Base-by-base conservation (phyloP, 2,113 vertebrate genomes). In the Leptobrachium ailaonicum region DNA sequence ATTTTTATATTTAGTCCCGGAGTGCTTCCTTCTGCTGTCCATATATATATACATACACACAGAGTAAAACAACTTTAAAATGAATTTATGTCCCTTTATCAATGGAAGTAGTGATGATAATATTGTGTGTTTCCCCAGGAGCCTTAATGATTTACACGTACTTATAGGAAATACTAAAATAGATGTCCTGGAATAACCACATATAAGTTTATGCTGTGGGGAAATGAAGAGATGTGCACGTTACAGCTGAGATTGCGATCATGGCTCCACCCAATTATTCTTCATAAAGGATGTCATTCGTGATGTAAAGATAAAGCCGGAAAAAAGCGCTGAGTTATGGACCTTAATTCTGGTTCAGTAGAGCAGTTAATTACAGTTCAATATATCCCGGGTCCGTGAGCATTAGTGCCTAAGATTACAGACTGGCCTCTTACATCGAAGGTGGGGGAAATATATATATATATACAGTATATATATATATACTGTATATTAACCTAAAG, bases 351-450 rank as follows among this genome's bases (percentile, higher is more conserved):
- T 69, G 79, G 71, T 69, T 81, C 79, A 81, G 12, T 75, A 71
- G 79, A 81, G 79, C 79, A 81, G 79, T 81, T 81, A 81, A 81
- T 81, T 81, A 81, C 79, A 75, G 64, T 81, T 75, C 79, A 81
- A 81, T 81, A 81, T 75, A 81, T 74, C 71, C 64, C 42, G 2
- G 50, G 50, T 75, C 79, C 75, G 64, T 68, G 79, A 58, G 71
- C 67, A 63, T 67, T 75, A 63, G 64, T 45, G 10, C 60, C 64
- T 67, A n/a, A 54, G 68, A 80, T 80, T 80, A 67, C 44, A 80
- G 78, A 68, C 71, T 80, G 71, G 41, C 42, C 70, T 67, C 53
- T 68, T 68, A 43, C 71, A 74, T 12, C 41, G 72, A 41, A 69
- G 20, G 20, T 32, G 20, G 20, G 20, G 20, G 20, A 32, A 32